Evolutionary conservation across 2,113 vertebrate genomes (phyloP).

Genomic region (Odobenus rosmarus): DNA sequence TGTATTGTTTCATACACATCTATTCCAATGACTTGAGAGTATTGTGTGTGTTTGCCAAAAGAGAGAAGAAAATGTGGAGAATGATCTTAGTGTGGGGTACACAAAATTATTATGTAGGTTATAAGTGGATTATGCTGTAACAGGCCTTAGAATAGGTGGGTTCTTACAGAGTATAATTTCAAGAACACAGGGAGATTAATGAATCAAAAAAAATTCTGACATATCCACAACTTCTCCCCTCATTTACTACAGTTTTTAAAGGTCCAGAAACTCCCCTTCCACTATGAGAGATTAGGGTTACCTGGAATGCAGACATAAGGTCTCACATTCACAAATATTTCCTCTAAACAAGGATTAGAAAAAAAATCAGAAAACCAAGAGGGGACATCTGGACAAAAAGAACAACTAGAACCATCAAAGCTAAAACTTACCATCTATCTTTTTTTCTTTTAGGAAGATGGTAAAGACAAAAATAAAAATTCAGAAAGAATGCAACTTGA

Average conservation of each 20-base stretch:
- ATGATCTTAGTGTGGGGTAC: background rate
- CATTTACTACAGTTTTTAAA: background rate
- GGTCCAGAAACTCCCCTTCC: background rate
- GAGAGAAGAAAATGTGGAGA: background rate
- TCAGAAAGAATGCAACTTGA: constrained; percentile 11
- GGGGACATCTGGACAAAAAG: background rate
- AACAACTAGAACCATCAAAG: background rate
- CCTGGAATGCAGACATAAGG: background rate
- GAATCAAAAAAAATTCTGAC: background rate
- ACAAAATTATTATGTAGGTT: background rate
- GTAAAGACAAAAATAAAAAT: background rate
- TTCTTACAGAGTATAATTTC: background rate
- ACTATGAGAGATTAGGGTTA: background rate
- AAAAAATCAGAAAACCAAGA: background rate
- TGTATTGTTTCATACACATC: background rate
- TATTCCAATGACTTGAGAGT: background rate
- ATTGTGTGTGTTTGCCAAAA: background rate
- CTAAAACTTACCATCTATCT: background rate
- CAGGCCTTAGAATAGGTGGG: background rate
- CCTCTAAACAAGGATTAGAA: background rate
- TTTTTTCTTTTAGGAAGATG: background rate
- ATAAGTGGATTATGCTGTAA: background rate
- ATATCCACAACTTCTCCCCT: background rate
- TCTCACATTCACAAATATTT: constrained; percentile 1
- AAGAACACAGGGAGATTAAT: background rate